Conservation (phyloP, 92 coral and sea anemone species). For the Parazoanthus darwini region DNA sequence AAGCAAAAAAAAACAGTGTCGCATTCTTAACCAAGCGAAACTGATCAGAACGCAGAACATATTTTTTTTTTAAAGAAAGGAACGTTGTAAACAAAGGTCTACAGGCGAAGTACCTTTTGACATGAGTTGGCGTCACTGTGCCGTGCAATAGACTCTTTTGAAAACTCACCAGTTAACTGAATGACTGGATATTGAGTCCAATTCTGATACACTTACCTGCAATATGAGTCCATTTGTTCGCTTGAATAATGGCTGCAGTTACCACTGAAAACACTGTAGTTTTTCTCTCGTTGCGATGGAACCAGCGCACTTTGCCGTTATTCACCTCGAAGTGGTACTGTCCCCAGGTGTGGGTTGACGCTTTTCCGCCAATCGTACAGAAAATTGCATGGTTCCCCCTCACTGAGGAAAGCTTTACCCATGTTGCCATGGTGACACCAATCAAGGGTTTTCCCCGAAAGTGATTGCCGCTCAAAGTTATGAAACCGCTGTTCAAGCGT, state of each 20-base stretch:
- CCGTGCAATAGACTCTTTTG: no score
- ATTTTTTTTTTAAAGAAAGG: no score
- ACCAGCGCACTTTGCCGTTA: background rate
- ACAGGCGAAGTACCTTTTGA: no score
- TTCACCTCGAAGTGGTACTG: slow-evolving; percentile 42
- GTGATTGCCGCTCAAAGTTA: slow-evolving; percentile 27
- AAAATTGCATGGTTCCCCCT: background rate
- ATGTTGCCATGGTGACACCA: slow-evolving; percentile 33
- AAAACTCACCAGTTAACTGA: no score
- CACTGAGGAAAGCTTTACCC: slow-evolving; percentile 30
- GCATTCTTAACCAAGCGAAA: no score
- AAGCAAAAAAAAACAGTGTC: no score
- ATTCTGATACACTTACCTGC: slow-evolving; percentile 13
- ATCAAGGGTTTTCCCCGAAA: slow-evolving; percentile 5
- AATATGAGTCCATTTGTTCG: slow-evolving; percentile 35
- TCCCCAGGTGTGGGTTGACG: slow-evolving; percentile 13
- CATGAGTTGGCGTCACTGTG: no score
- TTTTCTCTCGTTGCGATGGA: slow-evolving; percentile 23
- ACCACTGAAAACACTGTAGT: slow-evolving; percentile 6
- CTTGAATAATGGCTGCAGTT: background rate
- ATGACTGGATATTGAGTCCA: background rate
- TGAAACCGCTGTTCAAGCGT: slow-evolving; percentile 48
- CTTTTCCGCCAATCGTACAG: slow-evolving; percentile 16
- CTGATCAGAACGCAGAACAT: no score
- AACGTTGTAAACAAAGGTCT: no score